Evolutionary conservation across 2,888 invertebrate genomes (phyloP).

Genomic region (Drosophila nr. perissopoda): DNA sequence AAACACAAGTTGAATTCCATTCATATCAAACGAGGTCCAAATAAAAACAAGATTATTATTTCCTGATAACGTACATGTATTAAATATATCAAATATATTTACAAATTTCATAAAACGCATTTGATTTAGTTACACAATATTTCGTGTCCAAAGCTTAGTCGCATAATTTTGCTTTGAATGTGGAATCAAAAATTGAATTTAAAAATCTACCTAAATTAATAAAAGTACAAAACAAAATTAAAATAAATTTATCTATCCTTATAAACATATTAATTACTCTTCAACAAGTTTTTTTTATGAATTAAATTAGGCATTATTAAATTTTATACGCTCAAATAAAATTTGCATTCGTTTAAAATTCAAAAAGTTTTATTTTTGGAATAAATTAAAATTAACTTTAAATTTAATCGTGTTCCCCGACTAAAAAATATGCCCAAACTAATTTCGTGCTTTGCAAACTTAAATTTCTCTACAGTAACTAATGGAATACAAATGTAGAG

Average conservation of each 20-base stretch:
- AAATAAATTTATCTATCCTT: neutral
- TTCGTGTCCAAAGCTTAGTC: neutral
- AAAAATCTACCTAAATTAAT: neutral
- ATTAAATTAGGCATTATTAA: neutral
- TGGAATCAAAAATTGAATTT: neutral
- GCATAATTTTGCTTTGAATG: neutral
- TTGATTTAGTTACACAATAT: neutral
- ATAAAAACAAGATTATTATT: constrained; percentile 12
- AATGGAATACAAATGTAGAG: too few species aligned
- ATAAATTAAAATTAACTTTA: too few species aligned
- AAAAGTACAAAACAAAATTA: neutral
- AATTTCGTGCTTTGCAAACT: neutral
- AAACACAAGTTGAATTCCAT: constrained; percentile 41
- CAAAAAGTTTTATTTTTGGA: too few species aligned
- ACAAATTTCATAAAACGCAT: neutral
- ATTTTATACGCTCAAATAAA: neutral
- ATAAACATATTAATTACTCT: neutral
- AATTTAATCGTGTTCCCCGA: neutral
- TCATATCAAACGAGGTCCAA: constrained; percentile 15
- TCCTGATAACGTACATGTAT: neutral
- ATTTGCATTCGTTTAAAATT: too few species aligned
- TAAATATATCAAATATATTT: neutral
- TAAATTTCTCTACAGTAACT: neutral
- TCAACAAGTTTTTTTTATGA: too few species aligned
- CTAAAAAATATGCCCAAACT: neutral